phyloP scores from a whole-genome alignment of 2,113 vertebrate species.

The Nothobranchius kuhntae region DNA sequence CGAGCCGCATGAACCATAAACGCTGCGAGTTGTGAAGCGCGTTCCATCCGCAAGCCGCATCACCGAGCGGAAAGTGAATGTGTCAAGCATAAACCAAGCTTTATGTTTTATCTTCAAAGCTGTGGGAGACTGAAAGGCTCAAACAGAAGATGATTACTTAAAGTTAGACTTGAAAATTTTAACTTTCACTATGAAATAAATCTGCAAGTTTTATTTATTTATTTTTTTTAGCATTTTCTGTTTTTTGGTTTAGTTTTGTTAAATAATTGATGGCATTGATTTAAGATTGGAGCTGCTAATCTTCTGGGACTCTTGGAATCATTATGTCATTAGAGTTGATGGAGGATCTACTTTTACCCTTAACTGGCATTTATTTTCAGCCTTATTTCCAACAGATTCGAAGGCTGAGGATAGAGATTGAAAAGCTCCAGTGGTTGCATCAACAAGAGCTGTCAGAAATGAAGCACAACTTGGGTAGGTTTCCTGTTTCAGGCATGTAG shows the following conservation, averaged over 20 bases:
- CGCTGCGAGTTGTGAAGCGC: too few species aligned
- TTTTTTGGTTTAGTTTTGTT: neutral
- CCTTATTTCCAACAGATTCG: conserved; percentile 82
- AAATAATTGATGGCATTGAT: neutral
- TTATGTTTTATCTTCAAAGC: too few species aligned
- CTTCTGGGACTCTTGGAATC: neutral
- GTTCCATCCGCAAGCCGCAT: too few species aligned
- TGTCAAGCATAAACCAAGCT: too few species aligned
- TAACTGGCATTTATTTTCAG: neutral
- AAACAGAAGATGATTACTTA: too few species aligned
- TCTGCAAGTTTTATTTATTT: too few species aligned
- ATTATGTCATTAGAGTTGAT: neutral
- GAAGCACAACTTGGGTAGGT: conserved; percentile 95
- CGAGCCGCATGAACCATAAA: too few species aligned
- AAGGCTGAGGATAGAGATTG: conserved; percentile 94
- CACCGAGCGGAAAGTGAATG: too few species aligned
- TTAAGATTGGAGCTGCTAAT: neutral
- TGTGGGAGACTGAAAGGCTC: too few species aligned
- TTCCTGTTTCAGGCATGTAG: neutral
- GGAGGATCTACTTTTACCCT: neutral
- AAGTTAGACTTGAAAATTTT: too few species aligned
- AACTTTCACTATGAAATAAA: too few species aligned
- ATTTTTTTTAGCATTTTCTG: neutral
- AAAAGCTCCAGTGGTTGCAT: conserved; percentile 97
- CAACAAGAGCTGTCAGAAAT: conserved; percentile 96